Conservation (phyloP, 2,113 vertebrate genomes). For the Dolichallabes microphthalmus region DNA sequence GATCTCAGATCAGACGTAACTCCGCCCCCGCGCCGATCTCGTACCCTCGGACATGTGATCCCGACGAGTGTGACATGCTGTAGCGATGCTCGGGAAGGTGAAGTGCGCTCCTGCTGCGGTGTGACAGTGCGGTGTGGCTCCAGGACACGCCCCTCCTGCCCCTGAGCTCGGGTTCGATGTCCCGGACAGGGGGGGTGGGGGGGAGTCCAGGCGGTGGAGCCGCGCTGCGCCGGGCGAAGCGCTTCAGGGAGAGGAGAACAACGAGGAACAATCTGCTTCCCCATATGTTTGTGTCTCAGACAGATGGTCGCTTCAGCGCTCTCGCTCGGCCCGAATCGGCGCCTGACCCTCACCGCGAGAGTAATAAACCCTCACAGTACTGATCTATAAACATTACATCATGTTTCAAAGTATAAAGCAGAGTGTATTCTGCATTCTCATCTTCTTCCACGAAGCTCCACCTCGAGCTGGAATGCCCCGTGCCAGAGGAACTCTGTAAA, state of each 20-base stretch:
- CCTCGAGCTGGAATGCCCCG: neutral
- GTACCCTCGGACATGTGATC: neutral
- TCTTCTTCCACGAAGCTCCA: neutral
- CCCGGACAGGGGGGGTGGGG: neutral
- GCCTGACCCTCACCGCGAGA: neutral
- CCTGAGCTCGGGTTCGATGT: neutral
- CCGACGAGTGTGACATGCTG: neutral
- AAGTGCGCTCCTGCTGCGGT: neutral
- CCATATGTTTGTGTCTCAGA: slow-evolving; percentile 10
- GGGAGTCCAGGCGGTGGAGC: slow-evolving; percentile 1
- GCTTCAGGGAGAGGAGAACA: slow-evolving; percentile 6
- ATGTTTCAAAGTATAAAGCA: neutral
- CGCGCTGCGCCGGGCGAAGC: neutral
- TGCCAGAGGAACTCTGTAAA: neutral
- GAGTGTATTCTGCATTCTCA: neutral
- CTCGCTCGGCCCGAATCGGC: neutral
- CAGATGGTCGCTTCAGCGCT: neutral
- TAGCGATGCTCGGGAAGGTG: neutral
- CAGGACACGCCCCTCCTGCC: neutral
- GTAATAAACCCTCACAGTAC: neutral
- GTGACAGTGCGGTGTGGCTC: neutral
- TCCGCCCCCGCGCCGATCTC: no score
- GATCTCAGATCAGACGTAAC: neutral
- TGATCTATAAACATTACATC: neutral
- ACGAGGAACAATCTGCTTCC: slow-evolving; percentile 8